Evolutionary conservation across 37 sponge, comb jelly and placozoan species (phyloP).

Genomic region (Beroe forskalii): DNA sequence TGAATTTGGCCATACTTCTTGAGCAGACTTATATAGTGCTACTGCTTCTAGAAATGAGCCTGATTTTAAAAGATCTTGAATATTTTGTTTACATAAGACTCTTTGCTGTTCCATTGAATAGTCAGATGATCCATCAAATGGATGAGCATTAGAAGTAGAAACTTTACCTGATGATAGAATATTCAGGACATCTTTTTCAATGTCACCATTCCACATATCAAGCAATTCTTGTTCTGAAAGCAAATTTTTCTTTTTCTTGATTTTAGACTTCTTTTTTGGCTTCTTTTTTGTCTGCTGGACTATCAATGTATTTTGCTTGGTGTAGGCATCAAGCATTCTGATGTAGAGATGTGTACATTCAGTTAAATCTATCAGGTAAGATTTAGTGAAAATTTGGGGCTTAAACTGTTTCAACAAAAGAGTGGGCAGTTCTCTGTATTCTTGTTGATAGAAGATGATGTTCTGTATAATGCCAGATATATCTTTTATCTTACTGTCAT

Average conservation of each 20-base stretch:
- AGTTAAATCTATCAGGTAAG: conserved; percentile 37
- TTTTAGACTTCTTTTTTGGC: conserved; percentile 1
- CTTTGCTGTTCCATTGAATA: conserved; percentile 55
- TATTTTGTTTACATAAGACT: conserved; percentile 39
- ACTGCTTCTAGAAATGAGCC: conserved; percentile 56
- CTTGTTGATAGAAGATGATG: conserved; percentile 63
- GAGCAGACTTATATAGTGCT: conserved; percentile 30
- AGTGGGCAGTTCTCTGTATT: conserved; percentile 49
- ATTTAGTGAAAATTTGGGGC: background rate
- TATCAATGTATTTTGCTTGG: conserved; percentile 13
- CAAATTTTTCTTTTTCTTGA: conserved; percentile 58
- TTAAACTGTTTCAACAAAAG: conserved; percentile 40
- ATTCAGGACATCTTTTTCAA: conserved; percentile 23
- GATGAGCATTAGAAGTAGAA: conserved; percentile 8
- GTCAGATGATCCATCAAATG: conserved; percentile 56
- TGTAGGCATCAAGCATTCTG: conserved; percentile 65
- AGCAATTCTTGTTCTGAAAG: conserved; percentile 21
- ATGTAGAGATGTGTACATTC: conserved; percentile 59
- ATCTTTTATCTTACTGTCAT: conserved; percentile 12
- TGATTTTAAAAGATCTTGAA: conserved; percentile 55
- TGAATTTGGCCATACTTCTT: conserved; percentile 64
- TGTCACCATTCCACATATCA: conserved; percentile 63
- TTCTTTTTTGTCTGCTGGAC: conserved; percentile 42
- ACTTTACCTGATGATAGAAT: background rate
- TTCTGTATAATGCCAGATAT: conserved; percentile 36